Percentiles rank a stretch among this genome's conserved stretches.
These are phyloP conservation scores for Epinotia nisella DNA, from an alignment of 2,888 invertebrate species.

Conservation along the genomic window DNA sequence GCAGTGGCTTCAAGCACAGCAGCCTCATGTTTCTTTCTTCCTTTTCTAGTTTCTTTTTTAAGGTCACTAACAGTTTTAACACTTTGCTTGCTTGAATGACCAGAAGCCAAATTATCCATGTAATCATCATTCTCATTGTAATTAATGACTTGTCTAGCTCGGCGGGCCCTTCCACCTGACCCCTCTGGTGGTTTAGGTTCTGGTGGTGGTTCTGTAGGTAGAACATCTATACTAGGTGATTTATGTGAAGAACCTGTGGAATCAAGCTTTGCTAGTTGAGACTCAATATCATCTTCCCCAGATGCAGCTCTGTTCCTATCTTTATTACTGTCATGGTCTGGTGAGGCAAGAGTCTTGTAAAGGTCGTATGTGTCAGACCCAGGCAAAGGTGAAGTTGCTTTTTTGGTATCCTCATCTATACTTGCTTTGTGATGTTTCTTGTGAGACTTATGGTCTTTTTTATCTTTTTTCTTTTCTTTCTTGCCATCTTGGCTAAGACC, in stretches of 20 bases:
- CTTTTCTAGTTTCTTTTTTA: constrained; percentile 75
- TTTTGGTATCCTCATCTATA: constrained; percentile 70
- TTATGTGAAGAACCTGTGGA: constrained; percentile 60
- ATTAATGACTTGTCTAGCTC: constrained; percentile 80
- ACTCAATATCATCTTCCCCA: constrained; percentile 70
- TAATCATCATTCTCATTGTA: constrained; percentile 85
- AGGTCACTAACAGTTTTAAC: constrained; percentile 75
- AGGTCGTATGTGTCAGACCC: constrained; percentile 81
- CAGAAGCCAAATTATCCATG: constrained; percentile 77
- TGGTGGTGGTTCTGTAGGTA: constrained; percentile 69
- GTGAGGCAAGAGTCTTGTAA: constrained; percentile 82
- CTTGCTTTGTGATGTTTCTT: constrained; percentile 76
- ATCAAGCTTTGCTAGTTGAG: constrained; percentile 71
- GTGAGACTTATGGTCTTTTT: constrained; percentile 83
- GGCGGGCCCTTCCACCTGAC: constrained; percentile 70
- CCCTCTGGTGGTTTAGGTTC: constrained; percentile 78
- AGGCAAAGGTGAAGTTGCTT: constrained; percentile 79
- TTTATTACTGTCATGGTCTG: constrained; percentile 65
- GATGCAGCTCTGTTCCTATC: constrained; percentile 59
- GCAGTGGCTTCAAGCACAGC: constrained; percentile 54
- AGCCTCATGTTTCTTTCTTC: constrained; percentile 69
- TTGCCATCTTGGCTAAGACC: constrained; percentile 72
- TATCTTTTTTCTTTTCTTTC: constrained; percentile 78
- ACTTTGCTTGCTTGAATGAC: constrained; percentile 64
- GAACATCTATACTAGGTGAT: constrained; percentile 67